phyloP scores from a whole-genome alignment of 2,113 vertebrate species.

The Calidris pygmaea region DNA sequence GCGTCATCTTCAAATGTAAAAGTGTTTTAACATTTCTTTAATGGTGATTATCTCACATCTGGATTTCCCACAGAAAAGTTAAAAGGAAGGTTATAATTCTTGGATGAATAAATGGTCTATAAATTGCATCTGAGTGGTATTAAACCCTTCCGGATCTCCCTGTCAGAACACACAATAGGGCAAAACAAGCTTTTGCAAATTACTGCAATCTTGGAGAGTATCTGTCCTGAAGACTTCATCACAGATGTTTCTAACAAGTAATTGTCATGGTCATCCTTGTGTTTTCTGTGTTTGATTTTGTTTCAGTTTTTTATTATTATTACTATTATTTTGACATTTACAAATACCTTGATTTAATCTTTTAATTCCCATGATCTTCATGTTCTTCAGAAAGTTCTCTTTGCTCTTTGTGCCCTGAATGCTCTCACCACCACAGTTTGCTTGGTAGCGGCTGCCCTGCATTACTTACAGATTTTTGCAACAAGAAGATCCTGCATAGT shows the following conservation, averaged over 20 bases:
- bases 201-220: not conserved
- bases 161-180: not conserved
- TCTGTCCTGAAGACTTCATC: not conserved
- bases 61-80: not conserved
- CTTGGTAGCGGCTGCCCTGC: conserved; percentile 77
- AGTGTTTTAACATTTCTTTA: not conserved
- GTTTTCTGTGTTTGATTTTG: not conserved
- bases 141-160: not conserved
- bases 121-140: not conserved
- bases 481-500: conserved; percentile 76
- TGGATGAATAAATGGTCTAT: not conserved
- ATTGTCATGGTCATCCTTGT: not conserved
- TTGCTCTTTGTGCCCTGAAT: conserved; percentile 83
- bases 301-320: too few species aligned
- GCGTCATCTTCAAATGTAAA: not conserved
- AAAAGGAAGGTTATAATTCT: not conserved
- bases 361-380: not conserved
- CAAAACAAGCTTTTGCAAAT: not conserved
- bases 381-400: conserved; percentile 83
- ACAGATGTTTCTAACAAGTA: not conserved
- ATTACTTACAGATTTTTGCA: conserved; percentile 80
- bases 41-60: not conserved
- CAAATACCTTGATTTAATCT: not conserved
- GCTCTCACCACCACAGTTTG: conserved; percentile 83
- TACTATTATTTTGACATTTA: not conserved